Conservation (phyloP, 2,113 vertebrate genomes). For the Hippocampus mohnikei region DNA sequence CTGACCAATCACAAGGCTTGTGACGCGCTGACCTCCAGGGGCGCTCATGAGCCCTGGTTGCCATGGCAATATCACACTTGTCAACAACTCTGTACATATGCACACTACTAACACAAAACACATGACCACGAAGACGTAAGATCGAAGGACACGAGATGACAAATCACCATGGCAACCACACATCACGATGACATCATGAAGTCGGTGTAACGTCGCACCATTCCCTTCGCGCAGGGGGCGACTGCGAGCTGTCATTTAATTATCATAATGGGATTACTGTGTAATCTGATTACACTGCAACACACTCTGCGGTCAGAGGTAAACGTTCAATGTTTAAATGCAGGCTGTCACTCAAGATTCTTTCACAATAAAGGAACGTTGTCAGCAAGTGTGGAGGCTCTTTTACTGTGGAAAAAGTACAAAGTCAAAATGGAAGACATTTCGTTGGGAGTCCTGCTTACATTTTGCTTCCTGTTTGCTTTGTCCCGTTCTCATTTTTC, state of each 20-base stretch:
- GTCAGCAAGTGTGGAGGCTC: too few species aligned
- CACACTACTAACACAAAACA: too few species aligned
- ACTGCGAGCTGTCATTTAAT: not conserved
- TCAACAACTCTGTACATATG: not conserved
- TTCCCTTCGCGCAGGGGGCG: too few species aligned
- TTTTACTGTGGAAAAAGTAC: too few species aligned
- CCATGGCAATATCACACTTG: constrained; percentile 36
- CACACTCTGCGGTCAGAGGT: not conserved
- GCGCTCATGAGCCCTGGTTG: constrained; percentile 13
- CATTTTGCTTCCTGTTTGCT: too few species aligned
- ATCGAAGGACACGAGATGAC: too few species aligned
- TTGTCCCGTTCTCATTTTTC: not conserved
- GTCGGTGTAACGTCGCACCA: too few species aligned
- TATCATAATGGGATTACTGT: not conserved
- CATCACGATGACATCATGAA: not conserved
- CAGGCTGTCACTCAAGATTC: too few species aligned
- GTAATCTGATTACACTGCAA: not conserved
- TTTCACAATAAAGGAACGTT: too few species aligned
- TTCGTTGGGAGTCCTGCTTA: not conserved
- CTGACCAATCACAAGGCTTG: constrained; percentile 58
- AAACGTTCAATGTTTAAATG: not conserved
- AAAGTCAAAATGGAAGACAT: too few species aligned
- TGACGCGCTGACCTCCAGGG: not conserved
- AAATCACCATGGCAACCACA: too few species aligned
- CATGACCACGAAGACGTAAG: too few species aligned